Conservation (phyloP, 1,140 invertebrate species). For the Euura lappo region DNA sequence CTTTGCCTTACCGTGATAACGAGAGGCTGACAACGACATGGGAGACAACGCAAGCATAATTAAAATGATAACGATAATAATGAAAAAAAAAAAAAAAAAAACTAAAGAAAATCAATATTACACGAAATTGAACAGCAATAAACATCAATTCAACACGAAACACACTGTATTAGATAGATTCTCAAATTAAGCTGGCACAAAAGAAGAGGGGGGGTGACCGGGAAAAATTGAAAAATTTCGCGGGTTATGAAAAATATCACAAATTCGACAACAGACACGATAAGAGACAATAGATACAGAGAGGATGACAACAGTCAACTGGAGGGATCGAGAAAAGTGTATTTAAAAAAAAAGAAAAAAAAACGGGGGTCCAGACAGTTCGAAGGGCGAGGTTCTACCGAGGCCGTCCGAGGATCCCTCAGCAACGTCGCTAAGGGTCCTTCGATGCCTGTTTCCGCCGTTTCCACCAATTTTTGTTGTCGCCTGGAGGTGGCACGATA, state of each 20-base stretch:
- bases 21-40: background rate
- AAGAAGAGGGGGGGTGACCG: background rate
- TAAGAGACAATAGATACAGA: constrained; percentile 15
- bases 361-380: constrained; percentile 9
- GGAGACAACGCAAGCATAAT: constrained; percentile 10
- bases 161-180: background rate
- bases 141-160: background rate
- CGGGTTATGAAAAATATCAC: no score
- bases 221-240: background rate
- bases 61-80: background rate
- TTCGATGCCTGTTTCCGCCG: constrained; percentile 53
- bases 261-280: background rate
- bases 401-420: constrained; percentile 60
- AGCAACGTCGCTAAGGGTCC: constrained; percentile 63
- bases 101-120: background rate
- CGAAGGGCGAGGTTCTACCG: constrained; percentile 46
- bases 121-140: background rate
- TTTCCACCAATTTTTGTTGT: constrained; percentile 33
- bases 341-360: background rate
- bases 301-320: constrained; percentile 12
- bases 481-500: constrained; percentile 79
- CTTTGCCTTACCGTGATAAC: no score
- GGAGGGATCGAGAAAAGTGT: background rate
- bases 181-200: background rate
- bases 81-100: background rate